These are phyloP conservation scores for Agelas oroides DNA, from an alignment of 37 sponge, comb jelly and placozoan genomes.

Conservation along the genomic window DNA sequence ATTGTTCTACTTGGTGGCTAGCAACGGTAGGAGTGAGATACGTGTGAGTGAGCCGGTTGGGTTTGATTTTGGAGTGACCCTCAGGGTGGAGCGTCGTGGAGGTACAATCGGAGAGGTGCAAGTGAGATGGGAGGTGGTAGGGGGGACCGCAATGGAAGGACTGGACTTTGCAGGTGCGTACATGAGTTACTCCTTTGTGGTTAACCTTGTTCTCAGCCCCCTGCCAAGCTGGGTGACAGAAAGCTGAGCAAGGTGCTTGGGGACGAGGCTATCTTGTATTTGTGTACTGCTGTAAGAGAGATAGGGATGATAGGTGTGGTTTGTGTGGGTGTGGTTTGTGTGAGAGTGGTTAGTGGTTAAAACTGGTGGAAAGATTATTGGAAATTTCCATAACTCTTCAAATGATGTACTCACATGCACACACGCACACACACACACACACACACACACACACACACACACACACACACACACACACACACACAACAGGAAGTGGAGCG, in stretches of 20 bases:
- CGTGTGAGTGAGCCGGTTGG: conserved; percentile 39
- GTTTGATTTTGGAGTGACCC: conserved; percentile 60
- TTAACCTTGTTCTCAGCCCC: too few species aligned
- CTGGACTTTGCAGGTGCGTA: conserved; percentile 46
- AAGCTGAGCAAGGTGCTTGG: too few species aligned
- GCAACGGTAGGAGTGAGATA: conserved; percentile 4
- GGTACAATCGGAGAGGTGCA: conserved; percentile 73
- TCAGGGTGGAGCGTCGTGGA: conserved; percentile 71
- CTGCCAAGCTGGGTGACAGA: neutral
- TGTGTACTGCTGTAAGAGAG: too few species aligned
- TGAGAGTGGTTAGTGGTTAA: too few species aligned
- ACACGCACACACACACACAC: conserved; percentile 7
- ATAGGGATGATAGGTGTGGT: too few species aligned
- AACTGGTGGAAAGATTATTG: too few species aligned
- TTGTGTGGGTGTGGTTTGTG: too few species aligned
- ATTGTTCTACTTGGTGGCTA: conserved; percentile 31
- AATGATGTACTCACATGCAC: neutral
- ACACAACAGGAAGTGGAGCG: conserved; percentile 47
- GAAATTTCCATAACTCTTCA: too few species aligned
- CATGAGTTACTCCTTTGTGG: neutral
- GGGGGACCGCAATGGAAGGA: conserved; percentile 54
- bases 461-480: neutral
- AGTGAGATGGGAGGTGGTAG: conserved; percentile 53
- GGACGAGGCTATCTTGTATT: too few species aligned
- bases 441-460: neutral